Evolutionary conservation across 2,113 vertebrate genomes (phyloP), one percentile per base, ranked within the genome.

Genomic region (Pelvicachromis taeniatus): DNA sequence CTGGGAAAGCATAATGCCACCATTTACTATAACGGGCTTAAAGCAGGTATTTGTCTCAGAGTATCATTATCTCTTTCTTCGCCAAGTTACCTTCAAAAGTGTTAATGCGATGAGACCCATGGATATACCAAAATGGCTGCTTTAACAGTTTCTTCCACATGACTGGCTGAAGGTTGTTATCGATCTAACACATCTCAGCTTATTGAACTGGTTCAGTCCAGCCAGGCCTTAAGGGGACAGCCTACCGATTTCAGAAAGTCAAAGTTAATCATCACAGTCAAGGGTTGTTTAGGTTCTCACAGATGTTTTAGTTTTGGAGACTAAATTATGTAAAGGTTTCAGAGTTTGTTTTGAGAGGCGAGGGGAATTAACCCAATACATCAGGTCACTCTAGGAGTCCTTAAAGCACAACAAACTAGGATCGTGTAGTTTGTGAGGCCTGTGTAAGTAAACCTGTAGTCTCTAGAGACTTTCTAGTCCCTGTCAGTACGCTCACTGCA

Each of bases 21-120:
- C 29, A 58, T 56, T 56, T 35, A 56, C 58, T 63, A 52, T 42
- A 78, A 80, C 23, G 78, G 75, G 56, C 45, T 3, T 42, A 82
- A 21, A 82, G 73, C 80, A 87, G 54, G 45, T 63, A 78, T 91
- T 91, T 87, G n/a, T 87, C 75, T 80, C 58, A 16, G n/a, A 35
- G 56, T 81, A 54, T 70, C 13, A 45, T 88, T 78, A 70, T 80
- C 58, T 65, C 9, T 70, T 59, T 81, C 29, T 61, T 59, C 56
- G 9, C 31, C 40, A 79, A 53, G 16, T 45, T 77, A 63, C 52
- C 13, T 55, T 33, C 42, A 40, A 31, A 55, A 55, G 14, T 5
- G 7, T 31, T 21, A 4, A 35, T 82, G 42, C 2, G 80, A 54
- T 33, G 55, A 80, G 35, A 75, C 35, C 23, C 26, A 48, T 82